A percentile compares a stretch with the other conserved stretches of the same genome.
Conservation (phyloP, 2,113 vertebrate species). For the Cebidichthys violaceus region DNA sequence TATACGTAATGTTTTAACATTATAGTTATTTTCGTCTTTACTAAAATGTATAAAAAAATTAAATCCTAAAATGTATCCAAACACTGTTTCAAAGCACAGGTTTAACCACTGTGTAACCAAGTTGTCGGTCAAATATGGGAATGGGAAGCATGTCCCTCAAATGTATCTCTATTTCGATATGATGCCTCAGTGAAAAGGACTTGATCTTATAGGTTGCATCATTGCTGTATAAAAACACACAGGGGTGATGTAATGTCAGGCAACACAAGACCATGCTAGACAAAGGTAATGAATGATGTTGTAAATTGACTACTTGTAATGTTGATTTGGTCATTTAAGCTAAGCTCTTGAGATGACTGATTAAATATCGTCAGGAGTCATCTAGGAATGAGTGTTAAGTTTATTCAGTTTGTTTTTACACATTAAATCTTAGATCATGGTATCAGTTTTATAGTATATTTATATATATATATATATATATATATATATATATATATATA, state of each 20-base stretch:
- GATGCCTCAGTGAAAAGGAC: conserved; percentile 11
- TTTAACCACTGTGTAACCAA: not conserved
- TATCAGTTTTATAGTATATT: not conserved
- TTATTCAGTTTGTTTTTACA: not conserved
- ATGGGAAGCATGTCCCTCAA: not conserved
- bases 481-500: too few relatives aligned
- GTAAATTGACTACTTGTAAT: conserved; percentile 26
- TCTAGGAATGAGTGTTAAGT: not conserved
- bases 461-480: not conserved
- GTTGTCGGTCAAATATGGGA: not conserved
- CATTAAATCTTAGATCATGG: not conserved
- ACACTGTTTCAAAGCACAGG: not conserved
- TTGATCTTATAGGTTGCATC: conserved; percentile 71
- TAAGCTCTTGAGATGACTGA: not conserved
- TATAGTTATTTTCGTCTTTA: not conserved
- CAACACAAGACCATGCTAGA: conserved; percentile 73
- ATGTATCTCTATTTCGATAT: not conserved
- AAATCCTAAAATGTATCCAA: not conserved
- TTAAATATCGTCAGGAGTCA: conserved; percentile 2
- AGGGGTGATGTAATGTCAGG: conserved; percentile 80
- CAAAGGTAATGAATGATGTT: conserved; percentile 66
- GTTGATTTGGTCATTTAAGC: conserved; percentile 1
- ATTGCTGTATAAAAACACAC: conserved; percentile 67
- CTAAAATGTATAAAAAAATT: not conserved
- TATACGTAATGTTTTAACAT: not conserved